Evolutionary conservation across 1,140 invertebrate species (phyloP), one percentile per base, ranked within the genome.

Genomic region (Lepidotrigona ventralis): DNA sequence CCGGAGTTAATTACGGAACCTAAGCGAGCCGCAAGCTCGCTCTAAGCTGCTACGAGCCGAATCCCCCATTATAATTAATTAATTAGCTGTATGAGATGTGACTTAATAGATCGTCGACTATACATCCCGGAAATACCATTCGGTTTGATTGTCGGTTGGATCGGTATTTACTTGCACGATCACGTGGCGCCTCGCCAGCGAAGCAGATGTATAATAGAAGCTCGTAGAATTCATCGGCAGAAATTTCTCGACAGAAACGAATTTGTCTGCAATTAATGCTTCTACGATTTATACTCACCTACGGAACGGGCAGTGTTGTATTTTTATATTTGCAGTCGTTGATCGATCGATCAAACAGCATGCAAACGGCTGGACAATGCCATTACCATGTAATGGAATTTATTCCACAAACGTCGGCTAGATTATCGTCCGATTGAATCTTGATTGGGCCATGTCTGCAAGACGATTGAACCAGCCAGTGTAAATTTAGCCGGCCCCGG

Each of bases 31-130:
- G 15, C 77, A 66, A 82, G 39, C 83, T 71, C 80, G 80, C 70
- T 80, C 84, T 88, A 86, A 88, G 84, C 81, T 70, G 74, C 69
- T 75, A 54, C 54, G 68, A 70, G 39, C 39, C 64, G 79, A 69
- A 88, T 60, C 85, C 63, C 70, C 66, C 60, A 81, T 89, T 89
- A 86, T 89, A 90, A 90, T 90, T 90, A 89, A 89, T 89, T 89
- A 84, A 88, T 90, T 90, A 87, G 87, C 63, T 64, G 77, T 88
- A 69, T 46, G 79, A 76, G 79, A 88, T 85, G 53, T 53, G 86
- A 85, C 80, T 85, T 85, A 88, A 88, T 85, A 80, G 76, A 80
- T 88, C 56, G 80, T 72, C 73, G 53, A 58, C 69, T 72, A 88
- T 88, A 85, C 39, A 58, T 60, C 11, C 46, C 53, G 68, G 87